Base-by-base conservation (phyloP, 1,140 invertebrate genomes). In the Drosophila leontia region DNA sequence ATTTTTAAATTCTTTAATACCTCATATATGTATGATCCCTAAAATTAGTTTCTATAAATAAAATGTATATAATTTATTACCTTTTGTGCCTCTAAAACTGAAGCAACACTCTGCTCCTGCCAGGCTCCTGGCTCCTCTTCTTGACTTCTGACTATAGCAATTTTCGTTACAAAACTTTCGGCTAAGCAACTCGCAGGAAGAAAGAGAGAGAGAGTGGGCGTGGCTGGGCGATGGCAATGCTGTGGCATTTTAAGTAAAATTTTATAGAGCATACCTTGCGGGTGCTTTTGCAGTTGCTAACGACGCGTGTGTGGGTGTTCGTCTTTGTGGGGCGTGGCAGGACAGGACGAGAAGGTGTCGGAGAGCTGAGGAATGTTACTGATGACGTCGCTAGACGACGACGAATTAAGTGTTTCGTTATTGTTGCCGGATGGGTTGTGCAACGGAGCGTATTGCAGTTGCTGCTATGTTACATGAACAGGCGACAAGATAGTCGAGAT, bases 211-310 rank as follows among this genome's bases (percentile, higher is more conserved):
- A 39, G 50, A 47, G 61, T 72, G 83, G 76, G 80, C 63, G 83
- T 79, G 82, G 67, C 67, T 48, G 59, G 72, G 65, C 59, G 64
- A 58, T 23, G 57, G 67, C 53, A 80, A 80, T 87, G 79, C 71
- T 86, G 83, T 82, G 83, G 83, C 84, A 83, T 87, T 87, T 80
- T 87, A 87, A 87, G 80, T 83, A 83, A 82, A 80, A 87, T 87
- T 87, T 87, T 83, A 87, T 82, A 88, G 80, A 83, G 83, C 83
- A 78, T 80, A 87, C 79, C 75, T 82, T 80, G 71, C 75, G 70
- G 79, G 67, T 85, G 47, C 61, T 64, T 69, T 72, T 53, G 41
- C 47, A 59, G 67, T 51, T 68, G 41, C 61, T 59, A 55, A 55
- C 47, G 74, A 70, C 37, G 53, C 29, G 39, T 55, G 44, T 68